Base-by-base conservation (phyloP, 2,113 vertebrate species). In the Chinchilla lanigera region DNA sequence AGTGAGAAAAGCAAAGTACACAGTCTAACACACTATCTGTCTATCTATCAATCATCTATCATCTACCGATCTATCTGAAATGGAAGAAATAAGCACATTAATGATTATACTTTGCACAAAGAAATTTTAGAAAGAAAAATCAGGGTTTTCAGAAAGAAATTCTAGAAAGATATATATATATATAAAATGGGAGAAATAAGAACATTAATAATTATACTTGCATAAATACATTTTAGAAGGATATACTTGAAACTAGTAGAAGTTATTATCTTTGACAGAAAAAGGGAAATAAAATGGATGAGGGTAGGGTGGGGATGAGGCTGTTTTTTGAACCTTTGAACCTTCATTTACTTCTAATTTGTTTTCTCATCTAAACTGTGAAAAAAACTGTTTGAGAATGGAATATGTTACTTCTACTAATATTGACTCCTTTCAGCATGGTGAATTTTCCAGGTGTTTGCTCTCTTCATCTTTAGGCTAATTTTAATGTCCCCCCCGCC, bases 321-420 rank as follows among this genome's bases (percentile, higher is more conserved):
- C 26, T 38, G 60, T 89, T 93, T 89, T 90, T 41, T 28, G n/a
- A 87, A 50, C 24, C 11, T 85, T 94, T 47, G 87, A 86, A 94
- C 26, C 22, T 94, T 81, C 63, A 52, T 85, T 89, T 91, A 50
- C 14, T 71, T 90, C 93, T 90, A 41, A 90, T 93, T 93, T 90
- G 38, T 75, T 38, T 26, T 84, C 56, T 86, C 41, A 63, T 73
- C 65, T 75, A 50, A 95, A 89, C 35, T 96, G 44, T 90, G 44
- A 77, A 17, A 14, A 61, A 17, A 67, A 67, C 58, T 56, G 56
- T 89, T 86, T 85, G 33, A 82, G 47, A 94, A 94, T 80, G n/a
- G 30, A 26, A 54, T 91, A 92, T 89, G 58, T 69, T 83, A 9
- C 22, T 88, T 83, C 22, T 87, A 35, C 14, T 63, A 56, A 85